Conservation (phyloP, 2,888 invertebrate species). For the Abrostola triplasia region DNA sequence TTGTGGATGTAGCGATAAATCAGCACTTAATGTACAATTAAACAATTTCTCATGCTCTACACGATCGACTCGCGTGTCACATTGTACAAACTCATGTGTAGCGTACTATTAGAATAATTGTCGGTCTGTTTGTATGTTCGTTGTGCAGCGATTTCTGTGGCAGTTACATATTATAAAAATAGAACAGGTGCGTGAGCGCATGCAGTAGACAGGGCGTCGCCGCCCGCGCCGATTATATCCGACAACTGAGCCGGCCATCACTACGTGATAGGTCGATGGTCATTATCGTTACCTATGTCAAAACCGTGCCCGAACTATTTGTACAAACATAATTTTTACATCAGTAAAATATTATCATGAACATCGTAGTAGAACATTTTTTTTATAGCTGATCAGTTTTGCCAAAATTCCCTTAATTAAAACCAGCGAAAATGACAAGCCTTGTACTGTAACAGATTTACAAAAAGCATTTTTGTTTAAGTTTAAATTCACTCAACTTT, state of each 20-base stretch:
- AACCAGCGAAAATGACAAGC: too few relatives aligned
- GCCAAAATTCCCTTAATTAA: too few relatives aligned
- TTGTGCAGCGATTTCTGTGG: slow-evolving; percentile 28
- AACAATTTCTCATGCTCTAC: slow-evolving; percentile 67
- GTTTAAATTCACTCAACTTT: too few relatives aligned
- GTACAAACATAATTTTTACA: slow-evolving; percentile 10
- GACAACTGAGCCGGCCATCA: slow-evolving; percentile 21
- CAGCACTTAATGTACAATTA: slow-evolving; percentile 64
- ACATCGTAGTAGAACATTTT: not conserved
- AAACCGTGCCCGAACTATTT: slow-evolving; percentile 18
- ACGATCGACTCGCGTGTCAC: slow-evolving; percentile 65
- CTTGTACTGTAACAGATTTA: too few relatives aligned
- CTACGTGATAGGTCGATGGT: slow-evolving; percentile 70
- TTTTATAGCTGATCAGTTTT: too few relatives aligned
- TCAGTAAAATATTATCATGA: slow-evolving; percentile 33
- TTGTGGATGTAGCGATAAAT: slow-evolving; percentile 59
- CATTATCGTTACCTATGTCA: slow-evolving; percentile 39
- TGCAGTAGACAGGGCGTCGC: slow-evolving; percentile 41
- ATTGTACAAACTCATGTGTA: slow-evolving; percentile 20
- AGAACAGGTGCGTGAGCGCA: slow-evolving; percentile 23
- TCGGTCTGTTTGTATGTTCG: slow-evolving; percentile 24
- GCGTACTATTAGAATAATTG: slow-evolving; percentile 23
- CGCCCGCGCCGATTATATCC: slow-evolving; percentile 31
- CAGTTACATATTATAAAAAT: slow-evolving; percentile 22
- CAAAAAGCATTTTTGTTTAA: too few relatives aligned